Percentiles rank a stretch among this genome's conserved stretches.
Conservation (phyloP, 2,888 invertebrate species). For the Coelinius sp. region DNA sequence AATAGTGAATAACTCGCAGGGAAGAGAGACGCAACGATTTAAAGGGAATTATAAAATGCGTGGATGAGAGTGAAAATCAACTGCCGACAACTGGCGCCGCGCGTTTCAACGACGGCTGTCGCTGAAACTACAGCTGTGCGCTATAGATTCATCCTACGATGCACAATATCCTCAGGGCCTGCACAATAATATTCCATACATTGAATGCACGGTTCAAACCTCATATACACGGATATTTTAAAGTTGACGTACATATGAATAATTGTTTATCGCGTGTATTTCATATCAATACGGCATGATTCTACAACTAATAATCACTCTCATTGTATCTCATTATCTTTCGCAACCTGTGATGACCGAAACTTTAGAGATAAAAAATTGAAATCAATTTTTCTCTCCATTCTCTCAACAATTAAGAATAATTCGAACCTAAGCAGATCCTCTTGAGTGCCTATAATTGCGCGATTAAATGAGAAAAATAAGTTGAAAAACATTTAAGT, state of each 20-base stretch:
- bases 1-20: not conserved
- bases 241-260: not conserved
- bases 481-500: constrained; percentile 39
- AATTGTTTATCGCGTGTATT: not conserved
- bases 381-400: not conserved
- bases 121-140: constrained; percentile 46
- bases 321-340: too few relatives aligned
- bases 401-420: not conserved
- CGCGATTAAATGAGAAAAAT: constrained; percentile 17
- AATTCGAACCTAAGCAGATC: not conserved
- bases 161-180: not conserved
- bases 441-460: not conserved
- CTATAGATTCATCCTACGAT: constrained; percentile 35
- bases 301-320: not conserved
- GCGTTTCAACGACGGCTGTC: constrained; percentile 45
- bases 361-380: too few relatives aligned
- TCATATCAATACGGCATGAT: constrained; percentile 11
- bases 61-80: not conserved
- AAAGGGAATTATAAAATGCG: not conserved
- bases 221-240: not conserved
- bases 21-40: not conserved
- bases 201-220: not conserved
- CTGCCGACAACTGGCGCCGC: constrained; percentile 64
- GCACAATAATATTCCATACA: not conserved
- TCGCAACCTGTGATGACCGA: too few relatives aligned